Evolutionary conservation across 2,797 vertebrate species (phyloP), one percentile per base, ranked within the genome.

Genomic region (Discoglossus pictus): DNA sequence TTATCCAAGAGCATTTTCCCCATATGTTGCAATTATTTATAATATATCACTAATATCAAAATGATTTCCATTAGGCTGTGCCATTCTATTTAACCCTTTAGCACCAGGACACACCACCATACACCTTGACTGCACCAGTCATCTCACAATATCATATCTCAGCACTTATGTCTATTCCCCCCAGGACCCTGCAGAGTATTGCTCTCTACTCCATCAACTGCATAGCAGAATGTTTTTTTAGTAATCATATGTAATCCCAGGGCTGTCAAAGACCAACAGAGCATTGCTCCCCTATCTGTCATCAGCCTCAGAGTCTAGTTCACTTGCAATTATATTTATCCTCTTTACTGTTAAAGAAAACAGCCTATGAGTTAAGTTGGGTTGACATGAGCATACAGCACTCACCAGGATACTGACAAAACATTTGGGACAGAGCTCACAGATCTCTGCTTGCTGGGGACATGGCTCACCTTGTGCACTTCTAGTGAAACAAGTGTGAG

Each of bases 391-490:
- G 16, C 21, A 16, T 18, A 36, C 31, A 55, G 35, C 46, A 12
- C 18, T 46, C 52, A 34, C 16, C 31, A 8, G 7, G 17, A 17
- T 17, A 24, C 47, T 55, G 36, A 55, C 54, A 24, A 18, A 52
- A 54, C 39, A 36, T 23, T 46, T 10, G 6, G n/a, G n/a, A 39
- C 0, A 1, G 0, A 0, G 27, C 39, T 61, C 35, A 9, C 39
- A 7, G 47, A 2, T 46, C 8, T 21, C 31, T 17, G 3, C 36
- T 39, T 27, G 15, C 23, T 13, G 4, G 40, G 27, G 52, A 75
- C 21, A 20, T 60, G 77, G 92, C 93, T 94, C 83, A 93, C 92
- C 93, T 94, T 92, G 94, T 93, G 83, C 94, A 94, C 91, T 90
- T 79, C 89, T 85, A 5, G 90, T 90, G 2, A 89, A 84, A 63